Evolutionary conservation across 2,113 vertebrate genomes (phyloP).

Genomic region (Nasalis larvatus): DNA sequence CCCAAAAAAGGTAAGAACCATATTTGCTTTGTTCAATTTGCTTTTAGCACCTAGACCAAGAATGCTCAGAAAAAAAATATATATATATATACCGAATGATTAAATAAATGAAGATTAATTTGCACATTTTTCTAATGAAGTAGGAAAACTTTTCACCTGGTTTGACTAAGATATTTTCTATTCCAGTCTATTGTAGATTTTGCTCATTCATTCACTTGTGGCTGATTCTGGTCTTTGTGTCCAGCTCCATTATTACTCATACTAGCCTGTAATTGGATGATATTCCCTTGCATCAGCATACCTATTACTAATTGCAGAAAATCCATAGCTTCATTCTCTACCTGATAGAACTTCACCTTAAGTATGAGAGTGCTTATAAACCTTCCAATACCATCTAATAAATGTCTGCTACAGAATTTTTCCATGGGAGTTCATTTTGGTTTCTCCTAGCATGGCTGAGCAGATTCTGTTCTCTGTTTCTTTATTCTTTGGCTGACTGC

Average conservation of each 20-base stretch:
- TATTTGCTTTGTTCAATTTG: neutral
- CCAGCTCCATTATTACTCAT: neutral
- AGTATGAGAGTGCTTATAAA: neutral
- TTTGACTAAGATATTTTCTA: neutral
- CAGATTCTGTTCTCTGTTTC: conserved; percentile 28
- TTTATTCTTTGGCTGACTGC: conserved; percentile 21
- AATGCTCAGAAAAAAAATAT: conserved; percentile 30
- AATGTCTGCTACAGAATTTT: neutral
- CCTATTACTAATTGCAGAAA: neutral
- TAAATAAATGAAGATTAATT: neutral
- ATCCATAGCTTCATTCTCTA: neutral
- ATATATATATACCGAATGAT: neutral
- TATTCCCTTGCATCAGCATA: neutral
- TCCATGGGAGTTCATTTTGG: neutral
- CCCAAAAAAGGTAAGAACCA: neutral
- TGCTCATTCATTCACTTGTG: neutral
- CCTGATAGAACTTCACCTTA: neutral
- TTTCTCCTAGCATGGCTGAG: neutral
- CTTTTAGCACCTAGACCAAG: neutral
- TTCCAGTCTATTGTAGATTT: neutral
- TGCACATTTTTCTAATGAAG: neutral
- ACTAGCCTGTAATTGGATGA: neutral
- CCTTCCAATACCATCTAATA: neutral
- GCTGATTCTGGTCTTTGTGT: neutral
- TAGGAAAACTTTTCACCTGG: neutral